Conservation (phyloP, 1,140 invertebrate species). For the Xylocopa sonorina region DNA sequence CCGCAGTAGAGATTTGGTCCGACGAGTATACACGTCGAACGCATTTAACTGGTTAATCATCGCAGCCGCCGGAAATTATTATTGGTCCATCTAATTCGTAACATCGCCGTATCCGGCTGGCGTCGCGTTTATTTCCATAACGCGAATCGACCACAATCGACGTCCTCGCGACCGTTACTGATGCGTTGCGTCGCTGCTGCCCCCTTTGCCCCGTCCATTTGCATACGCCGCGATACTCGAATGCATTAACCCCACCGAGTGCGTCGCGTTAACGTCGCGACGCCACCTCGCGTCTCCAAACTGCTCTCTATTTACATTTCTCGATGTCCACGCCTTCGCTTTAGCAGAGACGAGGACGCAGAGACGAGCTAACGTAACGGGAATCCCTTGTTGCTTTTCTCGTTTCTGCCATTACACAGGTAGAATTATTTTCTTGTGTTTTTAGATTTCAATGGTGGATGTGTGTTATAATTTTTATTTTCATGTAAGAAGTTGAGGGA, state of each 20-base stretch:
- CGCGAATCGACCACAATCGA: constrained; percentile 35
- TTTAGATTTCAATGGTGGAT: neutral
- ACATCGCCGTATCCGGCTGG: neutral
- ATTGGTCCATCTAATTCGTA: constrained; percentile 7
- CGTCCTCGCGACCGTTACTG: neutral
- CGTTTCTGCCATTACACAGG: too few relatives aligned
- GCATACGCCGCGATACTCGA: constrained; percentile 47
- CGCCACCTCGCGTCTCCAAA: constrained; percentile 37
- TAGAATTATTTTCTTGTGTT: neutral
- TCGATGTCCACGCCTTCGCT: constrained; percentile 22
- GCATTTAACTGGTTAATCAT: neutral
- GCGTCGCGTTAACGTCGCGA: constrained; percentile 35
- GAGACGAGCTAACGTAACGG: constrained; percentile 22
- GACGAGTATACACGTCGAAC: too few relatives aligned
- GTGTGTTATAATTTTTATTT: too few relatives aligned
- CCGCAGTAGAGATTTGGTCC: too few relatives aligned
- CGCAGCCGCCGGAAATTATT: constrained; percentile 6
- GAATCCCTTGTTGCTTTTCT: neutral
- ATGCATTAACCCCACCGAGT: constrained; percentile 47
- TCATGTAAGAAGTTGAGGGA: too few relatives aligned
- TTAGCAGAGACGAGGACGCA: too few relatives aligned
- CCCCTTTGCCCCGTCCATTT: constrained; percentile 36
- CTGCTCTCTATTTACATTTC: constrained; percentile 46
- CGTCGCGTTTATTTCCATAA: constrained; percentile 30
- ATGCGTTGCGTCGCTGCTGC: neutral